A percentile compares a stretch with the other conserved stretches of the same genome.
Evolutionary conservation across 2,113 vertebrate genomes (phyloP).

Genomic region (Spea multiplicata): DNA sequence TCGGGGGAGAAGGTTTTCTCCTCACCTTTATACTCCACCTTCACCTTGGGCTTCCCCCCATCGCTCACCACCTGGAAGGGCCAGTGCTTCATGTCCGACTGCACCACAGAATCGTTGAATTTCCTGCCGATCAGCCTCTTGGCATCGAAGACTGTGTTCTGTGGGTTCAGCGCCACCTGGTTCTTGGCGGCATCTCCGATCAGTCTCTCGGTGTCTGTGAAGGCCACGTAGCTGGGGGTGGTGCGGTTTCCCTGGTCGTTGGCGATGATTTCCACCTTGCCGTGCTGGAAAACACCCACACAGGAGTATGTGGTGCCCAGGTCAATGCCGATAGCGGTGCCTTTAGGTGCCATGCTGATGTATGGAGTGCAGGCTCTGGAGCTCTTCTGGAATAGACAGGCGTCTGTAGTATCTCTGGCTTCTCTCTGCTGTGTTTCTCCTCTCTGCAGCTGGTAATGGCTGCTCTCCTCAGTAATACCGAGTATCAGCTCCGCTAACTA

Average conservation of each 20-base stretch:
- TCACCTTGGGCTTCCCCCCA: constrained; percentile 39
- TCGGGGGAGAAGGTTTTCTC: constrained; percentile 47
- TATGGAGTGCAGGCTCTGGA: neutral
- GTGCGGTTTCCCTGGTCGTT: constrained; percentile 49
- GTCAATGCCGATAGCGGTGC: constrained; percentile 70
- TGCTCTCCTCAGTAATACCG: too few relatives aligned
- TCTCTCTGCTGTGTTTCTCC: constrained; percentile 72
- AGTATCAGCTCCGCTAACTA: too few relatives aligned
- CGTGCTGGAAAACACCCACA: constrained; percentile 75
- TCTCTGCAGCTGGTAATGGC: constrained; percentile 71
- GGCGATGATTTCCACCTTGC: constrained; percentile 47
- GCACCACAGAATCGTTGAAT: constrained; percentile 30
- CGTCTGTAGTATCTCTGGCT: too few relatives aligned
- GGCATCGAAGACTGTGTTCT: constrained; percentile 45
- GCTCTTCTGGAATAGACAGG: constrained; percentile 52
- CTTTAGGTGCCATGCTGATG: constrained; percentile 45
- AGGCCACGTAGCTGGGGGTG: constrained; percentile 55
- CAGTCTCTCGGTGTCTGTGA: constrained; percentile 43
- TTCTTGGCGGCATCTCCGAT: constrained; percentile 44
- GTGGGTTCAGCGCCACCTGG: constrained; percentile 21
- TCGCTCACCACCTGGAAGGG: constrained; percentile 19
- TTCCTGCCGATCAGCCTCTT: constrained; percentile 48
- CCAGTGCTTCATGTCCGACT: constrained; percentile 30
- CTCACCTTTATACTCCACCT: constrained; percentile 52
- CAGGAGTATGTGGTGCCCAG: constrained; percentile 80